Percentiles rank a stretch among this genome's conserved stretches.
Evolutionary conservation across 2,888 invertebrate genomes (phyloP).

Genomic region (Boloria selene): DNA sequence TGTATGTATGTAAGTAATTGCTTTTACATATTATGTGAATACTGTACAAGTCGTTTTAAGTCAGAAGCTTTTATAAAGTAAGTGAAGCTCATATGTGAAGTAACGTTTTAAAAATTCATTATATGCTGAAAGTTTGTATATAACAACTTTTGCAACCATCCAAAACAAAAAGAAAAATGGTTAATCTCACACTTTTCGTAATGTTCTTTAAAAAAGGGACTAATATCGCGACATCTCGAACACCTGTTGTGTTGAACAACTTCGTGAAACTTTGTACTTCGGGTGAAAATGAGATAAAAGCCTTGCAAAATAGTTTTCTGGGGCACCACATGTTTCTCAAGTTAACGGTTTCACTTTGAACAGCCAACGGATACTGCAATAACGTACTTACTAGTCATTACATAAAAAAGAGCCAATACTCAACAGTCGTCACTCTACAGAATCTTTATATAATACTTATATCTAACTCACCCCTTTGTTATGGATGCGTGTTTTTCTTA

Average conservation of each 20-base stretch:
- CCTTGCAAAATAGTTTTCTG: constrained; percentile 78
- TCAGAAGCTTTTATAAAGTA: constrained; percentile 7
- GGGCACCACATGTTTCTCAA: constrained; percentile 74
- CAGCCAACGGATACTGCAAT: constrained; percentile 48
- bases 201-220: constrained; percentile 53
- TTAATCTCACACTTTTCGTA: constrained; percentile 50
- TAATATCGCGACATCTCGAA: constrained; percentile 65
- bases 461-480: too few species aligned
- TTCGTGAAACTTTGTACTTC: constrained; percentile 76
- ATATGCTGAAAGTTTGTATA: constrained; percentile 24
- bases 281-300: constrained; percentile 77
- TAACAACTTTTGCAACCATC: constrained; percentile 18
- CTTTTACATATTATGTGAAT: neutral
- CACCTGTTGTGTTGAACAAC: constrained; percentile 77
- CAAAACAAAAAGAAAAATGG: constrained; percentile 40
- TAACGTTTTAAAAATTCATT: constrained; percentile 20
- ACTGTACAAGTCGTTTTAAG: constrained; percentile 21
- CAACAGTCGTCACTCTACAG: too few species aligned
- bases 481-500: too few species aligned
- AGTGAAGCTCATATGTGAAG: constrained; percentile 5
- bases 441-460: neutral
- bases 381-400: neutral
- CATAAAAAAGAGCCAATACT: neutral
- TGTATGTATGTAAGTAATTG: neutral
- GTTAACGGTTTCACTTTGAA: constrained; percentile 65